These are phyloP conservation scores for Ganaspis brasiliensis DNA, from an alignment of 2,888 invertebrate species.

Conservation along the genomic window DNA sequence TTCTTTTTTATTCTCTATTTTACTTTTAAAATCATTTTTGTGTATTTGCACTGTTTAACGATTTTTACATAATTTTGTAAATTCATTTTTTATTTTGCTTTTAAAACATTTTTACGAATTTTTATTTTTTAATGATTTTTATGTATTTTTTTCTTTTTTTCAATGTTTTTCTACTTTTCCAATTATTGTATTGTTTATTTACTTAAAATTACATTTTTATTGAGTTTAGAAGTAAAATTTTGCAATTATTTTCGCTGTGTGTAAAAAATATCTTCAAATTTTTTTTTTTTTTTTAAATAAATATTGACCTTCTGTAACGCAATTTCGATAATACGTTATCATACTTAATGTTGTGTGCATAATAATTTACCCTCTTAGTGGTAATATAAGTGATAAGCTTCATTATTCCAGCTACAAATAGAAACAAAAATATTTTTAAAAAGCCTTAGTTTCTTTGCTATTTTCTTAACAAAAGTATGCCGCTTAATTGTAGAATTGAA, in stretches of 20 bases:
- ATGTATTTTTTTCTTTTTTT: too few relatives aligned
- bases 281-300: neutral
- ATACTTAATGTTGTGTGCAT: neutral
- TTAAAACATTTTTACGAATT: too few relatives aligned
- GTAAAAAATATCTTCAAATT: neutral
- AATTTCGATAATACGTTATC: conserved; percentile 9
- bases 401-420: neutral
- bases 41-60: too few relatives aligned
- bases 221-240: too few relatives aligned
- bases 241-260: neutral
- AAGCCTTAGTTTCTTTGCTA: neutral
- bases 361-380: neutral
- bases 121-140: too few relatives aligned
- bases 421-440: conserved; percentile 1
- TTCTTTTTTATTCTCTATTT: too few relatives aligned
- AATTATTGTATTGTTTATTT: too few relatives aligned
- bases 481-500: neutral
- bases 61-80: too few relatives aligned
- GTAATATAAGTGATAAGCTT: conserved; percentile 15
- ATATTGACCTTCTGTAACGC: neutral
- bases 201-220: too few relatives aligned
- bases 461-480: neutral
- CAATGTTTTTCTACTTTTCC: too few relatives aligned
- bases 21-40: too few relatives aligned
- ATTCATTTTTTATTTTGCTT: too few relatives aligned